phyloP scores from a whole-genome alignment of 2,797 vertebrate species.

The Etheostoma perlongum region DNA sequence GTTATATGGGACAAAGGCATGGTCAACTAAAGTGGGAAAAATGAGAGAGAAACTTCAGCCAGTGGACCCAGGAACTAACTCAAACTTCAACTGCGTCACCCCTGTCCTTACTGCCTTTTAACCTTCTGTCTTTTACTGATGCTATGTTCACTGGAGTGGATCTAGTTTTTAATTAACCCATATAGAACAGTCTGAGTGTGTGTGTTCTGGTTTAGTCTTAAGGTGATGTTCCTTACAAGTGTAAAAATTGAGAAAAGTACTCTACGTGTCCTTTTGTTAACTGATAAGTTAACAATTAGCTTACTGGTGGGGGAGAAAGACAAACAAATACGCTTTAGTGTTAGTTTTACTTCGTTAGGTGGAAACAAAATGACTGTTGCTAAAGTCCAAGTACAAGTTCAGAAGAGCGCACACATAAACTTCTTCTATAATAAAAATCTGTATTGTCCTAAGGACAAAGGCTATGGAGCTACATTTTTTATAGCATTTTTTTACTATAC shows the following conservation, averaged over 20 bases:
- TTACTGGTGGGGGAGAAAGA: background rate
- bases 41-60: background rate
- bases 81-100: background rate
- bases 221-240: background rate
- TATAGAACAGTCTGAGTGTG: background rate
- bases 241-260: background rate
- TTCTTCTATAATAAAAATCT: background rate
- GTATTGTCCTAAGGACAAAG: background rate
- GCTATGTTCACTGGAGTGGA: background rate
- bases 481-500: no score
- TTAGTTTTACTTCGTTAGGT: background rate
- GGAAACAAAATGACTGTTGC: background rate
- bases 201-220: background rate
- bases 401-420: background rate
- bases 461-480: background rate
- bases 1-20: slow-evolving; percentile 13
- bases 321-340: background rate
- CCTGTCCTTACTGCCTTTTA: background rate
- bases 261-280: background rate
- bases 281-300: background rate
- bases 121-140: background rate
- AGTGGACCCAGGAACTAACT: slow-evolving; percentile 1
- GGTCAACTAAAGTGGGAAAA: background rate
- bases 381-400: background rate
- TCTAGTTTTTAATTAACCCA: background rate